Conservation (phyloP, 2,797 vertebrate species). For the Tamandua tetradactyla region DNA sequence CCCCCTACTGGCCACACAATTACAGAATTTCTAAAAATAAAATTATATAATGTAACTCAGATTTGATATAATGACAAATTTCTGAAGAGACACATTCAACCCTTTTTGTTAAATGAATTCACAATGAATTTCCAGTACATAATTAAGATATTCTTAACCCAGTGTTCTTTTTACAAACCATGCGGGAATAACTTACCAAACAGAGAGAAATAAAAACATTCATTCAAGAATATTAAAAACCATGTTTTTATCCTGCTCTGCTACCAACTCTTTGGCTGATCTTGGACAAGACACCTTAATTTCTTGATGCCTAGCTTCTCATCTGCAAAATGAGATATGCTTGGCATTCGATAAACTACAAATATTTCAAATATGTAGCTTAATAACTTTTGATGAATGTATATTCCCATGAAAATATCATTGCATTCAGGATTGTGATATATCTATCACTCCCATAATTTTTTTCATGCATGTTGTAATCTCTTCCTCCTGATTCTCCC, state of each 20-base stretch:
- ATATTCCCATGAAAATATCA: background rate
- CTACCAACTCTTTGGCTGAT: background rate
- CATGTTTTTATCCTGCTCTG: background rate
- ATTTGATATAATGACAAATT: background rate
- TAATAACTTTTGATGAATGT: background rate
- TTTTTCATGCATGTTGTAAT: background rate
- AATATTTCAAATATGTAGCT: background rate
- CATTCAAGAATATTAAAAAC: background rate
- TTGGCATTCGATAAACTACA: background rate
- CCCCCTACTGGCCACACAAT: slow-evolving; percentile 64
- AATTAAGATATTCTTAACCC: background rate
- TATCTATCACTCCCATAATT: background rate
- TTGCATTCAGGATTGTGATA: background rate
- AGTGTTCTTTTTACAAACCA: slow-evolving; percentile 33
- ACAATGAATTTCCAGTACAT: background rate
- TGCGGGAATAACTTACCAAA: slow-evolving; percentile 8
- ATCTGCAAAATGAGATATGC: background rate
- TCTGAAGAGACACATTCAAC: slow-evolving; percentile 4
- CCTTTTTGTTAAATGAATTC: slow-evolving; percentile 16
- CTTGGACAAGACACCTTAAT: background rate
- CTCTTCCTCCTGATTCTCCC: background rate
- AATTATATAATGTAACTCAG: background rate
- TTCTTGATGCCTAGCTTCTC: background rate
- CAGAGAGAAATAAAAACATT: background rate
- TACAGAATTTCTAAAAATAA: slow-evolving; percentile 35